phyloP scores from a whole-genome alignment of 1,140 invertebrate genomes.

The Drosophila grimshawi region DNA sequence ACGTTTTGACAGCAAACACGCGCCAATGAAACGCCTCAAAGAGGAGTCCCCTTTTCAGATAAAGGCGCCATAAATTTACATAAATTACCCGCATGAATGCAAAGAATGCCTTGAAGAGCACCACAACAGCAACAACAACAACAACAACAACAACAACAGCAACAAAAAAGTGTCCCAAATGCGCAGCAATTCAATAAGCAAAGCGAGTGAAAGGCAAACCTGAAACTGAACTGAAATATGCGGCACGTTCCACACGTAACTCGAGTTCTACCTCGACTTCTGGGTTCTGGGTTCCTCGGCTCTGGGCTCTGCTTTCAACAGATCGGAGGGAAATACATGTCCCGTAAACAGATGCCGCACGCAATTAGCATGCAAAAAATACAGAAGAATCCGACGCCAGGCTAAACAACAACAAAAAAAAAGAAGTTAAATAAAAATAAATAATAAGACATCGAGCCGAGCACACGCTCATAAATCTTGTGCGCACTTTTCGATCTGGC shows the following conservation, averaged over 20 bases:
- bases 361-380: conserved; percentile 74
- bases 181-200: conserved; percentile 69
- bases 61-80: conserved; percentile 80
- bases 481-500: conserved; percentile 33
- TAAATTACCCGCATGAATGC: conserved; percentile 81
- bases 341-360: conserved; percentile 56
- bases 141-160: neutral
- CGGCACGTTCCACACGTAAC: conserved; percentile 75
- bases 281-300: conserved; percentile 20
- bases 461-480: conserved; percentile 73
- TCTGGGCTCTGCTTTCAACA: conserved; percentile 1
- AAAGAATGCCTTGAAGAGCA: conserved; percentile 41
- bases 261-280: conserved; percentile 11
- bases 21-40: conserved; percentile 40
- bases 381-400: conserved; percentile 34
- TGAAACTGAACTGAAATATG: conserved; percentile 48
- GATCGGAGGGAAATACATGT: conserved; percentile 51
- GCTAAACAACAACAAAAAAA: too few species aligned
- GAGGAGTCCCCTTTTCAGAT: conserved; percentile 46
- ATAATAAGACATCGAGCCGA: conserved; percentile 50
- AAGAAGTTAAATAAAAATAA: conserved; percentile 40
- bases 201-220: conserved; percentile 67
- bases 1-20: conserved; percentile 74
- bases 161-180: conserved; percentile 72
- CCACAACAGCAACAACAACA: neutral